Evolutionary conservation across 2,113 vertebrate species (phyloP), one percentile per base, ranked within the genome.

Genomic region (Rhineura floridana): DNA sequence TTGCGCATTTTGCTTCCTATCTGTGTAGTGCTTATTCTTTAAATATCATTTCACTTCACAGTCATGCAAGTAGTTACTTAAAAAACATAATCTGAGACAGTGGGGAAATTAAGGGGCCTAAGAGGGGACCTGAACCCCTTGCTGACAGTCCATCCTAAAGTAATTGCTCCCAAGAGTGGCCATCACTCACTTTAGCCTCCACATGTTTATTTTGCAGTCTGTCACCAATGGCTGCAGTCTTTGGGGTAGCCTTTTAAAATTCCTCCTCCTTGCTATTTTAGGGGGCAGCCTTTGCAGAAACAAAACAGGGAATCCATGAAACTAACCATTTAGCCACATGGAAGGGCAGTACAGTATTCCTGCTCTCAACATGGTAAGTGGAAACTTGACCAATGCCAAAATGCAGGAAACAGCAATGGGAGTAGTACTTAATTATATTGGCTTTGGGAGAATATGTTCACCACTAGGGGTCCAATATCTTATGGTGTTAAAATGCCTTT

Each of bases 181-280:
- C 0, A 0, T 93, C 87, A 91, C 0, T 3, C 89, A 77, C 15
- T 78, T 70, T 9, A 46, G 62, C 63, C 87, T 88, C 50, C 11
- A 46, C 0, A 0, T 95, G 94, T 95, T 96, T 95, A 90, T 94
- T 95, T 95, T 95, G 85, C 77, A 79, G 52, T 89, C 89, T 91
- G 85, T 93, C 84, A 84, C 89, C 9, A 65, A 89, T 84, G 87
- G 89, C 92, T 83, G 77, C 82, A n/a, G 63, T 87, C 81, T 87
- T n/a, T 1, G 73, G 73, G 6, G 30, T 87, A 91, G 83, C 82
- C 83, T 93, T 5, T 1, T 73, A 79, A 87, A n/a, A 69, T 81
- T 39, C 42, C 23, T 25, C 6, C 67, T 92, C 36, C 83, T 83
- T 89, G 90, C 85, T 94, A 91, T 94, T 95, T 93, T 86, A 91